These are phyloP conservation scores for Drosophila stalkeri DNA, from an alignment of 2,888 invertebrate species.

Conservation along the genomic window DNA sequence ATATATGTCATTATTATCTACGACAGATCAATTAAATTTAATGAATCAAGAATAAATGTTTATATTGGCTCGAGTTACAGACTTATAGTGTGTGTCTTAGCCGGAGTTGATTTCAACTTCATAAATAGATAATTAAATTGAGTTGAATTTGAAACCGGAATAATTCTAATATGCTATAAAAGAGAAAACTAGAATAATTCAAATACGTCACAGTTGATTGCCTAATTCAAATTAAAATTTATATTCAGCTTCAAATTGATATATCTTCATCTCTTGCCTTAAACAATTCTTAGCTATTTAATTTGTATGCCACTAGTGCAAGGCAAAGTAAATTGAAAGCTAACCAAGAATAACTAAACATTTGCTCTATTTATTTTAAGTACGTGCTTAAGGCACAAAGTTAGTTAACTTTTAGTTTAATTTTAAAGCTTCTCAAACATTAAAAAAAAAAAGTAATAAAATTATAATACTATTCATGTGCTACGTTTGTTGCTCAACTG, in stretches of 20 bases:
- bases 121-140: background rate
- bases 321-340: too few relatives aligned
- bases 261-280: too few relatives aligned
- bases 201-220: too few relatives aligned
- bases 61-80: too few relatives aligned
- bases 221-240: too few relatives aligned
- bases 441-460: background rate
- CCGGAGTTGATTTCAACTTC: background rate
- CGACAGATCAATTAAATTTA: background rate
- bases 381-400: background rate
- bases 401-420: background rate
- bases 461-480: constrained; percentile 3
- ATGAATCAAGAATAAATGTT: background rate
- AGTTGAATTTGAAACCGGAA: background rate
- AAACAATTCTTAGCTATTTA: too few relatives aligned
- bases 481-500: background rate
- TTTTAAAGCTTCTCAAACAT: background rate
- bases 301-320: too few relatives aligned
- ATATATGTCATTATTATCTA: background rate
- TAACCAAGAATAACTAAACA: too few relatives aligned
- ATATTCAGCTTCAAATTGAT: too few relatives aligned
- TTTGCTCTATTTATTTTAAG: too few relatives aligned
- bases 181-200: too few relatives aligned
- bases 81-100: too few relatives aligned
- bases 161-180: background rate